Evolutionary conservation across 2,888 invertebrate genomes (phyloP).

Genomic region (Apotomis capreana): DNA sequence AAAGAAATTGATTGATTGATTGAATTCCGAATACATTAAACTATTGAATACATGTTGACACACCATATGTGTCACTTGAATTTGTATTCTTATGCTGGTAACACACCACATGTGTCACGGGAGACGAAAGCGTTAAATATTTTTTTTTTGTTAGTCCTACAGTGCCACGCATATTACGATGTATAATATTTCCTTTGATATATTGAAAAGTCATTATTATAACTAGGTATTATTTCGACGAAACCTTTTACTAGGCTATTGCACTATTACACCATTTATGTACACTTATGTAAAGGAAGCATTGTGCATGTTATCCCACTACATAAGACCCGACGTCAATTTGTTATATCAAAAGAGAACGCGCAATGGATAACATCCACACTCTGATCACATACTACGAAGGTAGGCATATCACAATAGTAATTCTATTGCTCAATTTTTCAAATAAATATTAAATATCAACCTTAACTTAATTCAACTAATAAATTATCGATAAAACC

Average conservation of each 20-base stretch:
- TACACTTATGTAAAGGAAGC: slow-evolving; percentile 26
- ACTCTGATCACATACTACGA: slow-evolving; percentile 28
- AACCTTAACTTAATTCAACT: slow-evolving; percentile 51
- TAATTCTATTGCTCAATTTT: slow-evolving; percentile 42
- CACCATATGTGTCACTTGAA: no score
- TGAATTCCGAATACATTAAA: no score
- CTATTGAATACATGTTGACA: no score
- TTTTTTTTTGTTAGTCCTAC: no score
- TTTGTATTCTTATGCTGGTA: no score
- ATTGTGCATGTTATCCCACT: neutral
- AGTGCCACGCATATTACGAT: neutral
- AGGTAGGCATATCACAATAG: slow-evolving; percentile 32
- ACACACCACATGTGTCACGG: no score
- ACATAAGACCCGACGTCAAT: neutral
- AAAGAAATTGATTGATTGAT: no score
- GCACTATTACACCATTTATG: slow-evolving; percentile 35
- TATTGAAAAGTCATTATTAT: neutral
- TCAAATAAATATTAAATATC: slow-evolving; percentile 49
- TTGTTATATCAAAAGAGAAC: neutral
- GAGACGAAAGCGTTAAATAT: no score
- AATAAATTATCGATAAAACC: slow-evolving; percentile 46
- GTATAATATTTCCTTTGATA: neutral
- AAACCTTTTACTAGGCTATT: slow-evolving; percentile 21
- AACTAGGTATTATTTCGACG: neutral
- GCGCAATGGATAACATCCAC: neutral